Evolutionary conservation across 2,888 invertebrate species (phyloP), one percentile per base, ranked within the genome.

Genomic region (Lapara coniferarum): DNA sequence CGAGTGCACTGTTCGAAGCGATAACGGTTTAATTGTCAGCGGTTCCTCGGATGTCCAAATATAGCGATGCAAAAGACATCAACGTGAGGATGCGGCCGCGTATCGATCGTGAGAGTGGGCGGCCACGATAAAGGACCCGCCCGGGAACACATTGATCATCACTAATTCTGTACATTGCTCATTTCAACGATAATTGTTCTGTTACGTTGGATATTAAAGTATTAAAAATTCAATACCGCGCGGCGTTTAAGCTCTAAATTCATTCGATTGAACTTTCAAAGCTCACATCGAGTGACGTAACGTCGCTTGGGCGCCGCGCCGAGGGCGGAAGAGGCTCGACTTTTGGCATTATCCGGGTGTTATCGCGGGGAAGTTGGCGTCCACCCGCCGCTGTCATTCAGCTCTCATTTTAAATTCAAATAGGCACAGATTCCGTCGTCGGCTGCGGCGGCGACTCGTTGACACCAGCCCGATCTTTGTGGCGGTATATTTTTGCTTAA

Each of bases 351-450:
- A 84, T 81, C 83, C 82, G 82, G 81, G 83, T 82, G 81, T 85
- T 85, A 86, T 84, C 84, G 78, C 79, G 75, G 78, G 79, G 75
- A 75, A 72, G 70, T 75, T 72, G 72, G 80, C 82, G 76, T 77
- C 81, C 81, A 81, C 78, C 81, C 76, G 79, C 76, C 79, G 82
- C 76, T 79, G 58, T 68, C 16, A 16, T 25, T 30, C 37, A 16
- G 44, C 16, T 82, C 78, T 77, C 81, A 88, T 87, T 89, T 88
- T 78, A 87, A 88, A 86, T 88, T 86, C 83, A 84, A 86, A 86
- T 85, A 82, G 77, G 81, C 78, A 74, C 82, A 80, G 74, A 84
- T 82, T 85, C 81, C 69, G 67, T 19, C 19, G 55, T 55, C 19
- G 55, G 55, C 55, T 10, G 19, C 49, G 63, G 46, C 13, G 49